These are phyloP conservation scores for Malurus splendens DNA, from an alignment of 2,797 vertebrate genomes.

Conservation along the genomic window DNA sequence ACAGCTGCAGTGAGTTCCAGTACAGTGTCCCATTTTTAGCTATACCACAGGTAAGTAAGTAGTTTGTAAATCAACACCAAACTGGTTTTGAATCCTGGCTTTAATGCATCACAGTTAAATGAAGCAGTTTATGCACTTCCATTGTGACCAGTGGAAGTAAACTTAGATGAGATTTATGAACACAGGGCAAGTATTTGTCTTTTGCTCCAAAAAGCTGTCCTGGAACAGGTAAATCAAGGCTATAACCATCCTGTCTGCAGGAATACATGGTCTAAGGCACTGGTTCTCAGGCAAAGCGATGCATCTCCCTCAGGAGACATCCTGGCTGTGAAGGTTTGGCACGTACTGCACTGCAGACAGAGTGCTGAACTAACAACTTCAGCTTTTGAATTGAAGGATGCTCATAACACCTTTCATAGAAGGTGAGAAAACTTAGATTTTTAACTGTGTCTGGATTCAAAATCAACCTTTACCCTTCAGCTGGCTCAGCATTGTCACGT, in stretches of 20 bases:
- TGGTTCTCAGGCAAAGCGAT: not conserved
- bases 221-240: not conserved
- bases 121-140: not conserved
- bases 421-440: not conserved
- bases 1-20: not conserved
- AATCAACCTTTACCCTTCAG: not conserved
- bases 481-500: not conserved
- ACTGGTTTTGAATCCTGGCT: not conserved
- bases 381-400: not conserved
- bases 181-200: not conserved
- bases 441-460: not conserved
- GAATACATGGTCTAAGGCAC: not conserved
- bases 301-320: not conserved
- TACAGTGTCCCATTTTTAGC: not conserved
- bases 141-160: not conserved
- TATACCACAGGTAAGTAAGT: not conserved
- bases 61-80: not conserved
- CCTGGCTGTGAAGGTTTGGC: not conserved
- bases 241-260: not conserved
- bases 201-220: not conserved
- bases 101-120: not conserved
- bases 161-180: not conserved
- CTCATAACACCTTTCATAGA: not conserved
- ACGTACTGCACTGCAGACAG: not conserved
- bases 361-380: not conserved